phyloP scores from a whole-genome alignment of 2,888 invertebrate species.

The Linnaemya vulpina region DNA sequence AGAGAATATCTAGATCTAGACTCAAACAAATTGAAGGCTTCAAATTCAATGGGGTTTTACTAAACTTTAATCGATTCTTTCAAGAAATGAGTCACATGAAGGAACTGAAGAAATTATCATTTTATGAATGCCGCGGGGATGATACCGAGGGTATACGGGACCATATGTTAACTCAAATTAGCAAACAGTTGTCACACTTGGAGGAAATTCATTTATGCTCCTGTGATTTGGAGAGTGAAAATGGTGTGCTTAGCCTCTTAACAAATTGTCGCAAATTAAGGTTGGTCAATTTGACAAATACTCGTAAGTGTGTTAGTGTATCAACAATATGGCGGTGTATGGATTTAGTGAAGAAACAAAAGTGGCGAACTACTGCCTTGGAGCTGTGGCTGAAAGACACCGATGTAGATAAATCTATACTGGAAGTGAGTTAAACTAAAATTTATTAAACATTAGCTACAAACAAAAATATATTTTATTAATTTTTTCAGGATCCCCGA shows the following conservation, averaged over 20 bases:
- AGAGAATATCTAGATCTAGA: slow-evolving; percentile 75
- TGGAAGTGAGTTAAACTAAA: slow-evolving; percentile 58
- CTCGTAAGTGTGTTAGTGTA: slow-evolving; percentile 73
- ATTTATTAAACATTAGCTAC: neutral
- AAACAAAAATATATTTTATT: neutral
- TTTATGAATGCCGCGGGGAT: slow-evolving; percentile 72
- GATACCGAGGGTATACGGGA: slow-evolving; percentile 74
- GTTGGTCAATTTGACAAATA: slow-evolving; percentile 75
- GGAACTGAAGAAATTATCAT: slow-evolving; percentile 73
- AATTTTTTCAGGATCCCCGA: slow-evolving; percentile 72
- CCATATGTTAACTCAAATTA: slow-evolving; percentile 74
- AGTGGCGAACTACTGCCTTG: slow-evolving; percentile 75
- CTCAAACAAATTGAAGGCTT: slow-evolving; percentile 76
- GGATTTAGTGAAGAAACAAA: slow-evolving; percentile 74
- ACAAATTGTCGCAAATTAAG: slow-evolving; percentile 74
- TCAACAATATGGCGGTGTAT: slow-evolving; percentile 74
- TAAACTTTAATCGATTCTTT: slow-evolving; percentile 77
- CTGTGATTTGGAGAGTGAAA: slow-evolving; percentile 76
- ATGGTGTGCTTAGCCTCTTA: slow-evolving; percentile 75
- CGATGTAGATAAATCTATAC: slow-evolving; percentile 73
- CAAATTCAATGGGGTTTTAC: slow-evolving; percentile 76
- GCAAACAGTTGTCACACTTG: slow-evolving; percentile 73
- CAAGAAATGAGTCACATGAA: slow-evolving; percentile 75
- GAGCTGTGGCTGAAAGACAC: slow-evolving; percentile 77
- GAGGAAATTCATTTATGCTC: slow-evolving; percentile 76